phyloP scores from a whole-genome alignment of 1,140 invertebrate genomes.

The Trissolcus basalis region DNA sequence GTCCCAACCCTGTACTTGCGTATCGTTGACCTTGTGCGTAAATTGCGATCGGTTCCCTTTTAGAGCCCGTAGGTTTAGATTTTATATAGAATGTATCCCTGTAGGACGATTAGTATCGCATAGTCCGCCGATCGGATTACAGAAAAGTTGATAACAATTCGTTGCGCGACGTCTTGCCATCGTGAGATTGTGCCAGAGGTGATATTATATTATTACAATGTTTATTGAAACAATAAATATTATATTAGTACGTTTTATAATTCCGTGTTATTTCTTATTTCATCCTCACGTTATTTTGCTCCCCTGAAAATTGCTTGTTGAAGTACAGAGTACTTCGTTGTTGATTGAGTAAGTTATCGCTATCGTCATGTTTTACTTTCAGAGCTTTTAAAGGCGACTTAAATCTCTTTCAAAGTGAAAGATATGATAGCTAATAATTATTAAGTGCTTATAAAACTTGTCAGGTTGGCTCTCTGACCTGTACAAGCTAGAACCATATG shows the following conservation, averaged over 20 bases:
- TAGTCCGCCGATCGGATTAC: conserved; percentile 61
- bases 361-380: no score
- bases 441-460: no score
- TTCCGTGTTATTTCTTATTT: conserved; percentile 42
- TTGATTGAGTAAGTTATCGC: no score
- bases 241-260: conserved; percentile 78
- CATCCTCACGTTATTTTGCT: neutral
- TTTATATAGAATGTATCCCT: conserved; percentile 63
- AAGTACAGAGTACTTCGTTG: no score
- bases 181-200: conserved; percentile 77
- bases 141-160: conserved; percentile 65
- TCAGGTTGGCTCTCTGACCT: no score
- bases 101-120: conserved; percentile 63
- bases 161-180: conserved; percentile 75
- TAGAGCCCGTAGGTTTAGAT: conserved; percentile 60
- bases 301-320: no score
- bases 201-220: conserved; percentile 77
- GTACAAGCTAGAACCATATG: no score
- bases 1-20: conserved; percentile 42
- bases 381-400: no score
- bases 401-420: no score
- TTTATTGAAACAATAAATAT: conserved; percentile 77
- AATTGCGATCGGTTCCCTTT: conserved; percentile 61
- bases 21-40: conserved; percentile 50
- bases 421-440: no score